Evolutionary conservation across 2,797 vertebrate genomes (phyloP), one percentile per base, ranked within the genome.

Genomic region (Sebastes steindachneri): DNA sequence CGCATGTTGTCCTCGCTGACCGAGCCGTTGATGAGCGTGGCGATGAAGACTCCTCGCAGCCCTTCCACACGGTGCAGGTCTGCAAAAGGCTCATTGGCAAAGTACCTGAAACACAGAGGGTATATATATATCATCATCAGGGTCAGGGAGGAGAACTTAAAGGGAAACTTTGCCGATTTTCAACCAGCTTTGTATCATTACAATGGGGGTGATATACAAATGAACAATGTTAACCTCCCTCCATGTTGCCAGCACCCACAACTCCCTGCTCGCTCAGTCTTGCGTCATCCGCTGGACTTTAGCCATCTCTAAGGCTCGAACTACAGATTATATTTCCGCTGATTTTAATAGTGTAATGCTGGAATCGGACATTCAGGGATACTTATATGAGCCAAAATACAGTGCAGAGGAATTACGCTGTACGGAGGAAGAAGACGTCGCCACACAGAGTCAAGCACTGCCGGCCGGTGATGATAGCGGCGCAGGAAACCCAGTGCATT

Each of bases 21-120:
- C 0, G 97, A 97, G 76, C 98, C 98, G 0, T 98, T 98, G 79
- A 98, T 94, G 75, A 98, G 95, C 0, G 98, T 99, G 86, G 98
- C 97, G 0, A 99, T 97, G 92, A 97, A 99, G 60, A 99, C 97
- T 0, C 98, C 99, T 5, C 96, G 95, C 69, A 99, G 93, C 0
- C 98, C 99, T 54, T 99, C 98, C 2, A 99, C 97, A 0, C 97
- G 97, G 72, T 99, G 99, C 71, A 99, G 94, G 88, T 99, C 98
- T 0, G 98, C 98, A 31, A 99, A 99, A 0, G 98, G 98, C 86
- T 99, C 98, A 0, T 96, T 98, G 85, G 97, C 97, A 77, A 99
- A 99, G 91, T 98, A 99, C 92, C 98, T 99, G 83, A 19, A 77
- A 70, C n/a, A 57, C 53, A 79, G 33, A 78, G 3, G 7, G 1